Evolutionary conservation across 2,797 vertebrate genomes (phyloP), one percentile per base, ranked within the genome.

Genomic region (Vespertilio murinus): DNA sequence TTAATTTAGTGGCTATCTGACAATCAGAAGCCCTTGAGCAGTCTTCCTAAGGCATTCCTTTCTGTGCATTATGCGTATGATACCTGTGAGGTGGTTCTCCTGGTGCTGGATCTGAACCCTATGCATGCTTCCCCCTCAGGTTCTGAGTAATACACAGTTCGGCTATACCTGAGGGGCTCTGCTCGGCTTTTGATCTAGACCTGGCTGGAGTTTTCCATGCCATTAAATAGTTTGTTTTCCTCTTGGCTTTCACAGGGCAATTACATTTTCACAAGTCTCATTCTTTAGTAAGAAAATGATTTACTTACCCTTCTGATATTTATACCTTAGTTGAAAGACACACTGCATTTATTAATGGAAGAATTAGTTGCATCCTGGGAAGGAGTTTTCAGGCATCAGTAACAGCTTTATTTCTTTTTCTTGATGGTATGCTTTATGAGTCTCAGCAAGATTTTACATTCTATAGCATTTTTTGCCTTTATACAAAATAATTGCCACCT

Each of bases 181-280:
- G 4, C 47, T 69, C 25, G 22, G 65, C 65, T 88, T 90, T 87
- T 92, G 75, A 71, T 75, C 33, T 59, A 30, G 30, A 25, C 23
- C 82, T 45, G 75, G 59, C 33, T 23, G 49, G 65, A 87, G n/a
- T 81, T 93, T 87, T 84, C n/a, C 64, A 78, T 23, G 30, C 67
- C 73, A 38, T 96, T 85, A 85, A 79, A 81, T 96, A 71, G 75
- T 94, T 80, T 88, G 38, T 88, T 90, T 88, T 87, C 80, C 70
- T 78, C 73, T 95, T 92, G 87, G 49, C 61, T 61, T 81, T 86
- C 83, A 12, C 2, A 23, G 25, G 54, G 33, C 71, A 90, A n/a
- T 70, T 94, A 14, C 17, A 38, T 74, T 93, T 65, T 42, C 85
- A 85, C 56, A 88, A 92, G 73, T 77, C 90, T 90, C 10, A 47